Conservation (phyloP, 2,113 vertebrate species). For the Anarhynchus alexandrinus region DNA sequence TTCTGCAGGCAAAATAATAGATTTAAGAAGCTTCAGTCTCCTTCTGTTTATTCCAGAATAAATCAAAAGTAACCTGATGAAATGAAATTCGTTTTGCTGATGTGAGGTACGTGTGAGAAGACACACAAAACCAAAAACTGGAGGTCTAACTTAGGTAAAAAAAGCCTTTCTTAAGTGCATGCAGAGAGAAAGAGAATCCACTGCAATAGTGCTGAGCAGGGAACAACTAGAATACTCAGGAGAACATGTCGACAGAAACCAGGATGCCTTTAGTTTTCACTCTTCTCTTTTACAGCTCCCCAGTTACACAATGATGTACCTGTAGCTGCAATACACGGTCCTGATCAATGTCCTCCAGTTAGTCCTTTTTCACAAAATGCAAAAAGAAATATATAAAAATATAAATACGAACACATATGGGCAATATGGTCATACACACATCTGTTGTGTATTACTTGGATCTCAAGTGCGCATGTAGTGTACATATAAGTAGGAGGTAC, state of each 20-base stretch:
- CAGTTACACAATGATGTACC: accelerated
- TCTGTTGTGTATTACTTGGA: neutral
- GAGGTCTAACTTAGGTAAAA: neutral
- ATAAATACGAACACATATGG: neutral
- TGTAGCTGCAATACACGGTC: neutral
- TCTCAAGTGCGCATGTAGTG: neutral
- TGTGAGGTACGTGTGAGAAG: neutral
- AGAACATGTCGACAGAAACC: neutral
- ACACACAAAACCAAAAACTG: neutral
- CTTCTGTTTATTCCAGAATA: neutral
- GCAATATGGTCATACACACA: neutral
- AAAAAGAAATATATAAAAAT: neutral
- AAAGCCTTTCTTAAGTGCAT: neutral
- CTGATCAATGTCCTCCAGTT: neutral
- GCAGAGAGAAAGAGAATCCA: neutral
- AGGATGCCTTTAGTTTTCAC: neutral
- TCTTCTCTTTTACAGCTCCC: neutral
- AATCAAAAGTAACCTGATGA: neutral
- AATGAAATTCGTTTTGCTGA: neutral
- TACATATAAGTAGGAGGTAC: neutral
- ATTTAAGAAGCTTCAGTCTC: neutral
- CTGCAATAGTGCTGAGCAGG: neutral
- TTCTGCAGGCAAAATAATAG: neutral
- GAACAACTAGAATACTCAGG: neutral
- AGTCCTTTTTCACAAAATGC: neutral